Base-by-base conservation (phyloP, 2,888 invertebrate species). In the Zonitis immaculata region DNA sequence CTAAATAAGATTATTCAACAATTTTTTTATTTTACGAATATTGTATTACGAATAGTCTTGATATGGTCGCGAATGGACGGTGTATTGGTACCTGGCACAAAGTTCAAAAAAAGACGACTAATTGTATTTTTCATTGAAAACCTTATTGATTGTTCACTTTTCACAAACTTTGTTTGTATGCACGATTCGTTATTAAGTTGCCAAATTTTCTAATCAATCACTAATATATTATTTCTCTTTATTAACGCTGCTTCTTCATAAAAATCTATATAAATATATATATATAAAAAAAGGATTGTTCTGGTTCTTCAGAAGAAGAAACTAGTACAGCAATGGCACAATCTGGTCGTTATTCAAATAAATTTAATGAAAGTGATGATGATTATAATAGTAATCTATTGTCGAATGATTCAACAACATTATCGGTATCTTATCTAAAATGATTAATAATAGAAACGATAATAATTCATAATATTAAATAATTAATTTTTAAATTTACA, bases 301-400 rank as follows among this genome's bases (percentile, higher is more conserved):
- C 77, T 63, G 76, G 74, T 67, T 78, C 77, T 49, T 77, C 77
- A 49, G 76, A 77, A 60, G 77, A 77, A 65, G 78, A 75, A 56
- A 71, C 67, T 30, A 74, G 73, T 61, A 67, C 68, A 44, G 70
- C 70, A 42, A 69, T 73, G 66, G 71, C 71, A 47, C 73, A 71
- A 45, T 71, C 72, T 42, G 69, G 69, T 51, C 66, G 67, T 44
- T 71, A 62, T 62, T 67, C 63, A 54, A 67, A 71, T 50, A 73
- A 73, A 66, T 63, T 70, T 51, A 72, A 72, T 51, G 74, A 73
- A 58, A 75, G 74, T 60, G 76, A 76, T 57, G 75, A 75, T 57
- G 75, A 76, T 61, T 71, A 73, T 65, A 74, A 73, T 65, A 73
- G 74, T 66, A 76, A 75, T 67, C 74, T 74, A 56, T 70, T 73